Evolutionary conservation across 2,797 vertebrate genomes (phyloP).

Genomic region (Sebastes melanostomus): DNA sequence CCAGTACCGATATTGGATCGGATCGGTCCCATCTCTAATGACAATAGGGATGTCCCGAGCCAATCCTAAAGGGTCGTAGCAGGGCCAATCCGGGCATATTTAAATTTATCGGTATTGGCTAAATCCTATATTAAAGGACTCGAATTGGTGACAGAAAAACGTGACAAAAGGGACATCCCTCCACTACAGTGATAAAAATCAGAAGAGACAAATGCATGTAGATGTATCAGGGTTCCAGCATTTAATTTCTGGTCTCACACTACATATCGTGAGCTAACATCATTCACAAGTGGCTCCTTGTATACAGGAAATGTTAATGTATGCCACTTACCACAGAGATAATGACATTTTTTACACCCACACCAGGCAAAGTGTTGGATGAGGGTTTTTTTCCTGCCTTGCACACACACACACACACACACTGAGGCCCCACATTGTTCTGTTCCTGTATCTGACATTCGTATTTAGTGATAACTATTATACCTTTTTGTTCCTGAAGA

Average conservation of each 20-base stretch:
- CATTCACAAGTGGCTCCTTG: slow-evolving; percentile 16
- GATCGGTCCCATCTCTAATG: too few relatives aligned
- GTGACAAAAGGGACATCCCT: background rate
- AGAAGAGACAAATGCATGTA: background rate
- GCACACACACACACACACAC: background rate
- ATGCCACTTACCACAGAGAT: slow-evolving; percentile 14
- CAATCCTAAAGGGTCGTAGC: too few relatives aligned
- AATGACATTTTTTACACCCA: slow-evolving; percentile 34
- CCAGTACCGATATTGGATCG: too few relatives aligned
- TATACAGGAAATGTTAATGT: slow-evolving; percentile 32
- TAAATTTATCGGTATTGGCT: background rate
- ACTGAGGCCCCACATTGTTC: background rate
- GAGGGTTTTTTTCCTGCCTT: background rate
- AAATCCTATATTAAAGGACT: background rate
- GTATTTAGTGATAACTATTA: slow-evolving; percentile 24
- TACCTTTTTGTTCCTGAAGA: slow-evolving; percentile 10
- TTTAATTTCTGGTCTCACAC: background rate
- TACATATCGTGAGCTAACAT: slow-evolving; percentile 11
- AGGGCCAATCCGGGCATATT: too few relatives aligned
- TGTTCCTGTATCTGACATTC: background rate
- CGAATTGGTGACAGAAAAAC: background rate
- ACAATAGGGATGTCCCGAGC: too few relatives aligned
- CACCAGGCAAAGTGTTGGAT: slow-evolving; percentile 12
- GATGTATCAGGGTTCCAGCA: background rate
- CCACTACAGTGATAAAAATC: background rate